These are phyloP conservation scores for Oedothorax gibbosus DNA, from an alignment of 1,140 invertebrate genomes.

Conservation along the genomic window DNA sequence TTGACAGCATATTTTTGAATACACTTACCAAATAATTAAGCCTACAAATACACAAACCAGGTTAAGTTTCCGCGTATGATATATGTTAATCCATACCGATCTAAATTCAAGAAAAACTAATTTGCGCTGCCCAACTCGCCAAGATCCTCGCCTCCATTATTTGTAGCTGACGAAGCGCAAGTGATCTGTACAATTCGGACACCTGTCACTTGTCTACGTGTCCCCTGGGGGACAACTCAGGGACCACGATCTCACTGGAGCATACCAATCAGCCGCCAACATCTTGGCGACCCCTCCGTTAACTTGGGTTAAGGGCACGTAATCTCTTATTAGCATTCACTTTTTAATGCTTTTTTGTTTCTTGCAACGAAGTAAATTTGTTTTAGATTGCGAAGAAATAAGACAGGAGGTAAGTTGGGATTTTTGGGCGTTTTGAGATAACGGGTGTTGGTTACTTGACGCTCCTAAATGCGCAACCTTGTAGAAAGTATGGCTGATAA, in stretches of 20 bases:
- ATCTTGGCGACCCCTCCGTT: neutral
- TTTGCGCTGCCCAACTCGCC: neutral
- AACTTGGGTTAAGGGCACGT: neutral
- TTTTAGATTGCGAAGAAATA: neutral
- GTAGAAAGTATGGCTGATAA: no score
- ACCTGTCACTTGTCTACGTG: conserved; percentile 45
- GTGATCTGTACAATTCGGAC: conserved; percentile 35
- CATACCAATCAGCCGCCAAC: conserved; percentile 3
- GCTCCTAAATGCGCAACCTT: no score
- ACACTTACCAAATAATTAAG: no score
- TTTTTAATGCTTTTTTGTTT: neutral
- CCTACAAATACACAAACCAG: no score
- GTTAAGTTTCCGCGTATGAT: no score
- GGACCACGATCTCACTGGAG: conserved; percentile 17
- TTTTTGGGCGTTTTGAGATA: no score
- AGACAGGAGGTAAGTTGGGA: conserved; percentile 11
- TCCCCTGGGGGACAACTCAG: neutral
- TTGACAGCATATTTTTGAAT: no score
- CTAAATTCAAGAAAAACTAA: neutral
- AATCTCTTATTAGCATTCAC: neutral
- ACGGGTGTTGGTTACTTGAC: no score
- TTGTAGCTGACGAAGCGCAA: conserved; percentile 42
- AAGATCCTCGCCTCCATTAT: conserved; percentile 30
- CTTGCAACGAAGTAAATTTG: neutral
- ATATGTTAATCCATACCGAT: no score